Base-by-base conservation (phyloP, 1,140 invertebrate species). In the Polyergus mexicanus region DNA sequence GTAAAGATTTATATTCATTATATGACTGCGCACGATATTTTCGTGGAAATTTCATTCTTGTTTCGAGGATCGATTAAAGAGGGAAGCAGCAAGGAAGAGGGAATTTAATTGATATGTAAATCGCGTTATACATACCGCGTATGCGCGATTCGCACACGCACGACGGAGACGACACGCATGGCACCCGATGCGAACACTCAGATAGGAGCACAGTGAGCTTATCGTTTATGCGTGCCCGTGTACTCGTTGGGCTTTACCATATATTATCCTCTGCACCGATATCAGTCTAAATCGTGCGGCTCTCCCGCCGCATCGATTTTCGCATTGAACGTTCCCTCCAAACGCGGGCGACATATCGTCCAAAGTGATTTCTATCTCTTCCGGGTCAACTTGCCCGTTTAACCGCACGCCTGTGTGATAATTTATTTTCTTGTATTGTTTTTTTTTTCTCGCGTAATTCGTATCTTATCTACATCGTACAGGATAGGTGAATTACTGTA, bases 41-140 rank as follows among this genome's bases (percentile, higher is more conserved):
- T 91, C 88, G 91, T 63, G 68, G 58, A 87, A 85, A 91, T 92
- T 93, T 93, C 90, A 92, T 92, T 88, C 88, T 62, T 66, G 16
- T 58, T 83, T 85, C 19, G n/a, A 77, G 71, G 38, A 16, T 19
- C 25, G 86, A 25, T 62, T 38, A 72, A 32, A 56, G 32, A 19
- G 72, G 63, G 19, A 6, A 62, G 22, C 51, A 5, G n/a, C 25
- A 47, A 28, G 66, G 74, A 56, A 44, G 72, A 78, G 69, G 58
- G 60, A 78, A 87, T 92, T 92, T 92, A 92, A 92, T 93, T 93
- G 92, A 85, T 92, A 92, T 92, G 92, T 93, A 93, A 93, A 93
- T 92, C 86, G 87, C 76, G 85, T 87, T 85, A 32, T 32, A 78
- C 88, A 81, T 71, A 71, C 84, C 88, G 83, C 83, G 65, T 85